phyloP scores from a whole-genome alignment of 2,888 invertebrate species.

The Campoplex capitator region DNA sequence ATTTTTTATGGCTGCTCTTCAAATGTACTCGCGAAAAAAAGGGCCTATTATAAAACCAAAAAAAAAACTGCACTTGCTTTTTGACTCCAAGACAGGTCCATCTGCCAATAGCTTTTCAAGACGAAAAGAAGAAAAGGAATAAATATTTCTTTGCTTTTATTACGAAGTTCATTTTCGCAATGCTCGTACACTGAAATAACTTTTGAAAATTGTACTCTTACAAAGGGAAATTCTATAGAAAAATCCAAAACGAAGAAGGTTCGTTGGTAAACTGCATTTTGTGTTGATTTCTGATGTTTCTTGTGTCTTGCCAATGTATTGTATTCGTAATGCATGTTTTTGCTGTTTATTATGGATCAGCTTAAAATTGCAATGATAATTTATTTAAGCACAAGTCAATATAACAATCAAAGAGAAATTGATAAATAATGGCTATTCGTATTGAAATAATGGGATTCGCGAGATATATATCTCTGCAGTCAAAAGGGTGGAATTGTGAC shows the following conservation, averaged over 20 bases:
- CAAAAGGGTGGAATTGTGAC: constrained; percentile 45
- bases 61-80: constrained; percentile 9
- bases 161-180: neutral
- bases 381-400: neutral
- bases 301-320: neutral
- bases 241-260: neutral
- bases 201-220: neutral
- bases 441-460: constrained; percentile 15
- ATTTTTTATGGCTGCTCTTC: constrained; percentile 73
- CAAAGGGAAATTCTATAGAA: neutral
- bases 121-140: neutral
- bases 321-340: neutral
- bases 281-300: neutral
- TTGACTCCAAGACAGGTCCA: neutral
- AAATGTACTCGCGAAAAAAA: constrained; percentile 46
- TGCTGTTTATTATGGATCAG: neutral
- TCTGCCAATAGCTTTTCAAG: neutral
- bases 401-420: neutral
- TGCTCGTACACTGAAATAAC: neutral
- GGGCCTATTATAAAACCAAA: neutral
- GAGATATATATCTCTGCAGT: constrained; percentile 3
- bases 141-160: neutral
- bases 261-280: neutral
- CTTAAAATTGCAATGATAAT: neutral
- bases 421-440: constrained; percentile 3